These are phyloP conservation scores for Tachystola acroxantha DNA, from an alignment of 2,888 invertebrate genomes.

Conservation along the genomic window DNA sequence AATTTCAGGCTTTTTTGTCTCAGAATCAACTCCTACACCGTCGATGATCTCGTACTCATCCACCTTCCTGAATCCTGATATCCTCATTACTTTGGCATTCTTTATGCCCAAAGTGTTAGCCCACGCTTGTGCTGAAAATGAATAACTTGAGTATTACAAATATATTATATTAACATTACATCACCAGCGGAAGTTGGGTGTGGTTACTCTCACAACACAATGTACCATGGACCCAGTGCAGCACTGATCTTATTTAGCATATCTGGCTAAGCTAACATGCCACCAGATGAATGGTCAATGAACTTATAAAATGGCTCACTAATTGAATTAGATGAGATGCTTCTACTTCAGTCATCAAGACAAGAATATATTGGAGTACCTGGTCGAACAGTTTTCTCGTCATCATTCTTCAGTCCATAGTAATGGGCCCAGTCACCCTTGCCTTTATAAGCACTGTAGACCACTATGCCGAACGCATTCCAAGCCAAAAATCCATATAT, in stretches of 20 bases:
- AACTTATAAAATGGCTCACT: too few species aligned
- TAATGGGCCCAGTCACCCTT: constrained; percentile 83
- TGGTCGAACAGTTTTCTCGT: constrained; percentile 75
- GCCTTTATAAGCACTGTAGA: constrained; percentile 78
- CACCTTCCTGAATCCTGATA: constrained; percentile 69
- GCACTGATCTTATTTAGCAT: too few species aligned
- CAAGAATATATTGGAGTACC: too few species aligned
- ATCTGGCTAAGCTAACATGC: too few species aligned
- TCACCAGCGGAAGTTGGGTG: too few species aligned
- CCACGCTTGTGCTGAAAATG: constrained; percentile 74
- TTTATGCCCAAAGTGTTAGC: constrained; percentile 74
- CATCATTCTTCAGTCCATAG: constrained; percentile 80
- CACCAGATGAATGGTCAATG: too few species aligned
- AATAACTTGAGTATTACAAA: background rate
- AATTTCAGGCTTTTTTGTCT: too few species aligned
- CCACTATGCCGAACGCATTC: constrained; percentile 83
- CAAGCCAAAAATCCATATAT: constrained; percentile 82
- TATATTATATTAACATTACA: too few species aligned
- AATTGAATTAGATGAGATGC: too few species aligned
- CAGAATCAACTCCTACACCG: constrained; percentile 41
- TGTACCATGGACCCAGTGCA: too few species aligned
- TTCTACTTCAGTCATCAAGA: too few species aligned
- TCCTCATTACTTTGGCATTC: constrained; percentile 75
- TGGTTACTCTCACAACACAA: too few species aligned
- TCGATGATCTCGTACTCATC: constrained; percentile 69